Conservation (phyloP, 2,113 vertebrate genomes). For the Tenebrosternarchus preto region DNA sequence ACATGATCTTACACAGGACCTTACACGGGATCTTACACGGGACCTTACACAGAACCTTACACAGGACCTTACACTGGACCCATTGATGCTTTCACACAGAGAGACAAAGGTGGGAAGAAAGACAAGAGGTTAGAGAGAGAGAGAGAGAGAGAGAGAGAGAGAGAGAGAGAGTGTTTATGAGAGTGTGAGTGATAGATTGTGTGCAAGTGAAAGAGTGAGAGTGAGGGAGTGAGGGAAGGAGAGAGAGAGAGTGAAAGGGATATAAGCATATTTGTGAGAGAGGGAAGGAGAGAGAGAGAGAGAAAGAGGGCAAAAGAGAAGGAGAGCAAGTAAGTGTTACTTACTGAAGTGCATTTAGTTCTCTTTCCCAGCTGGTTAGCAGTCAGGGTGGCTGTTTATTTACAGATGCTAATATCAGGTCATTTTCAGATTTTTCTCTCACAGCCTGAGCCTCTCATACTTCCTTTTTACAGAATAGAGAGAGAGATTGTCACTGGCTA, state of each 20-base stretch:
- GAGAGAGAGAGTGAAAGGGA: too few relatives aligned
- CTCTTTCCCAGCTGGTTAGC: neutral
- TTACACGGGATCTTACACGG: too few relatives aligned
- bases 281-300: neutral
- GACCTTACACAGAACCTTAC: too few relatives aligned
- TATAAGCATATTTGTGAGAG: too few relatives aligned
- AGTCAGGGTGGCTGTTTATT: conserved; percentile 34
- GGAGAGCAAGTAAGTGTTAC: conserved; percentile 30
- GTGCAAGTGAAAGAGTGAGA: neutral
- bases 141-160: neutral
- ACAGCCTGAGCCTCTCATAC: neutral
- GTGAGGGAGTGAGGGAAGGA: too few relatives aligned
- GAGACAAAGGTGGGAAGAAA: too few relatives aligned
- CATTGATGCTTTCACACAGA: too few relatives aligned
- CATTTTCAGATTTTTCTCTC: conserved; percentile 46
- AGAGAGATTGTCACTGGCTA: conserved; percentile 45
- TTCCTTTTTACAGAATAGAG: conserved; percentile 28
- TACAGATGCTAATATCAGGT: conserved; percentile 50
- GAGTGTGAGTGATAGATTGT: too few relatives aligned
- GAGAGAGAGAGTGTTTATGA: neutral
- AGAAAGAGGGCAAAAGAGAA: neutral
- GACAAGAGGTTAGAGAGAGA: too few relatives aligned
- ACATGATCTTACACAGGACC: too few relatives aligned
- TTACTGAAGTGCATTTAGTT: conserved; percentile 19
- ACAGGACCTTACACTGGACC: conserved; percentile 24